A percentile compares a stretch with the other conserved stretches of the same genome.
phyloP scores from a whole-genome alignment of 1,140 invertebrate species.

The Aphelenchoides besseyi region DNA sequence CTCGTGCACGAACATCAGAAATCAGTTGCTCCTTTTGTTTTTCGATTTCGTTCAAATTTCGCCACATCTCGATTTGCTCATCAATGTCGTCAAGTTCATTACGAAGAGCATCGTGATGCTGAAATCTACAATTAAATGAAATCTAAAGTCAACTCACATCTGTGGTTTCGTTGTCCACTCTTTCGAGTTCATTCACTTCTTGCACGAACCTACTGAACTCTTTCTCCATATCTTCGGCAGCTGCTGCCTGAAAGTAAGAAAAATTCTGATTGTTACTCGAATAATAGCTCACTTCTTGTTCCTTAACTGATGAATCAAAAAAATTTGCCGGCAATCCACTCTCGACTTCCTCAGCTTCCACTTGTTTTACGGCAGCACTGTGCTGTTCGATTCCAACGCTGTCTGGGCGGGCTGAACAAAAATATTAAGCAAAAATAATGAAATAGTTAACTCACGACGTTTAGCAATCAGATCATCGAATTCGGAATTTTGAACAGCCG shows the following conservation, averaged over 20 bases:
- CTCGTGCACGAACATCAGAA: neutral
- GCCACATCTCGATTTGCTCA: constrained; percentile 22
- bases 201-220: constrained; percentile 7
- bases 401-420: constrained; percentile 3
- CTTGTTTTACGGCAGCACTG: neutral
- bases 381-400: neutral
- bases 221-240: neutral
- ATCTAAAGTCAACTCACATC: neutral
- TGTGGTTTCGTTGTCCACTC: neutral
- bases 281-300: constrained; percentile 6
- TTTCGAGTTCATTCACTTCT: neutral
- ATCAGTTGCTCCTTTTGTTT: constrained; percentile 21
- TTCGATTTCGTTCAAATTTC: constrained; percentile 16
- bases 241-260: neutral
- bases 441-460: neutral
- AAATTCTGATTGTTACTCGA: neutral
- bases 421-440: neutral
- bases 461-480: neutral
- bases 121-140: constrained; percentile 7
- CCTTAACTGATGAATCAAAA: constrained; percentile 13
- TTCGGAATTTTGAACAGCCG: neutral
- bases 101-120: constrained; percentile 7
- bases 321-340: constrained; percentile 11
- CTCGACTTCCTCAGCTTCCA: neutral
- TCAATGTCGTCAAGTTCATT: constrained; percentile 15